These are phyloP conservation scores for Heliconius hewitsoni DNA, from an alignment of 1,140 invertebrate species.

Conservation along the genomic window DNA sequence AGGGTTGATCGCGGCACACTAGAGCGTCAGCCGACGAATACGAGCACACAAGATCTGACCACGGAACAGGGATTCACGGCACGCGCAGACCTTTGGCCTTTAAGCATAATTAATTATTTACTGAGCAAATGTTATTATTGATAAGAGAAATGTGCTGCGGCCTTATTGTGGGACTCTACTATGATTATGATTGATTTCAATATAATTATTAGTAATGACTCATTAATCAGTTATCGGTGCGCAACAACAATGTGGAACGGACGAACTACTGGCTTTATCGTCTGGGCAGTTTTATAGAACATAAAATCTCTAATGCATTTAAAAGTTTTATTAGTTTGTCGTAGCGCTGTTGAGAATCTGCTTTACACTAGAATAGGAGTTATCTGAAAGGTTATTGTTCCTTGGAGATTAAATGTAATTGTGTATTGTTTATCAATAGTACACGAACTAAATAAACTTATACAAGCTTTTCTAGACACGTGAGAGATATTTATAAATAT, in stretches of 20 bases:
- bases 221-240: slow-evolving; percentile 51
- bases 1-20: slow-evolving; percentile 39
- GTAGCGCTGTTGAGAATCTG: slow-evolving; percentile 23
- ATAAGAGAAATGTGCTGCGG: slow-evolving; percentile 66
- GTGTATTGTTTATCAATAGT: slow-evolving; percentile 16
- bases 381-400: slow-evolving; percentile 30
- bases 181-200: slow-evolving; percentile 64
- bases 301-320: slow-evolving; percentile 21
- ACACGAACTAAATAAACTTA: neutral
- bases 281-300: slow-evolving; percentile 22
- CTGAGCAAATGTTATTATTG: slow-evolving; percentile 58
- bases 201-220: slow-evolving; percentile 60
- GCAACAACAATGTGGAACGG: slow-evolving; percentile 36
- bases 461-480: neutral
- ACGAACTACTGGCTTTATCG: slow-evolving; percentile 22
- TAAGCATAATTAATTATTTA: slow-evolving; percentile 75
- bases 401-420: slow-evolving; percentile 22
- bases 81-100: slow-evolving; percentile 77
- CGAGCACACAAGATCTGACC: slow-evolving; percentile 38
- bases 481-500: neutral
- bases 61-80: slow-evolving; percentile 52
- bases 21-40: slow-evolving; percentile 54
- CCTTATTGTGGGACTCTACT: slow-evolving; percentile 63
- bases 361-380: slow-evolving; percentile 33
- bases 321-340: slow-evolving; percentile 18